Conservation (phyloP, 2,888 invertebrate species). For the Liopterus haemorrhoidalis region DNA sequence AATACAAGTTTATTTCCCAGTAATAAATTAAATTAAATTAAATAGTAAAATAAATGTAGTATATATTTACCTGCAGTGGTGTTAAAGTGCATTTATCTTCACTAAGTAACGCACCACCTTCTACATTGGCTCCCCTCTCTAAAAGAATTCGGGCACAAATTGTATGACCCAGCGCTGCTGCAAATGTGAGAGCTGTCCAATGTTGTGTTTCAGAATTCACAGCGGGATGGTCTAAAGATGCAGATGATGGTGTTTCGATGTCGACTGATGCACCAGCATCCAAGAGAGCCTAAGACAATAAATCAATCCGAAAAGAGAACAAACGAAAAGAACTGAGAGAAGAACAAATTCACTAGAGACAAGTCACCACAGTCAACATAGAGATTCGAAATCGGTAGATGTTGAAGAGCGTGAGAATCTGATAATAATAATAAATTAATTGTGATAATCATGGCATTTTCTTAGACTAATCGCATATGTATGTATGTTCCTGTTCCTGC, state of each 20-base stretch:
- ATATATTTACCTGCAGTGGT: conserved; percentile 64
- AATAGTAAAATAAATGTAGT: too few species aligned
- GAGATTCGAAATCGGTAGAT: too few species aligned
- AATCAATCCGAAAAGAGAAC: conserved; percentile 11
- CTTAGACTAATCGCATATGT: too few species aligned
- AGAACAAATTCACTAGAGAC: neutral
- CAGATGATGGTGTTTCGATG: conserved; percentile 64
- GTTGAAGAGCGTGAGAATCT: too few species aligned
- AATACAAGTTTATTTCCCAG: neutral
- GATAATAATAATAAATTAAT: too few species aligned
- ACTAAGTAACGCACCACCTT: conserved; percentile 75
- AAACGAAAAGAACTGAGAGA: neutral
- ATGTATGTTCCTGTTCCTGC: too few species aligned
- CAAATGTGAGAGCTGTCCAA: conserved; percentile 87
- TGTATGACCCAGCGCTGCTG: conserved; percentile 57
- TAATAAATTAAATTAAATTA: conserved; percentile 4
- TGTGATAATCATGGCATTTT: too few species aligned
- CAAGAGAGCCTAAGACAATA: conserved; percentile 37
- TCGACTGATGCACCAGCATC: conserved; percentile 81
- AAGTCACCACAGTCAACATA: too few species aligned
- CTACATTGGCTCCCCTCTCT: conserved; percentile 75
- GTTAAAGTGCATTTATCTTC: conserved; percentile 84
- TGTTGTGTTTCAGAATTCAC: conserved; percentile 64
- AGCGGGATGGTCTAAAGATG: conserved; percentile 47
- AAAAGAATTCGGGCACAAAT: conserved; percentile 58